These are phyloP conservation scores for Lamellibrachia luymesi DNA, from an alignment of 1,140 invertebrate species.

Conservation along the genomic window DNA sequence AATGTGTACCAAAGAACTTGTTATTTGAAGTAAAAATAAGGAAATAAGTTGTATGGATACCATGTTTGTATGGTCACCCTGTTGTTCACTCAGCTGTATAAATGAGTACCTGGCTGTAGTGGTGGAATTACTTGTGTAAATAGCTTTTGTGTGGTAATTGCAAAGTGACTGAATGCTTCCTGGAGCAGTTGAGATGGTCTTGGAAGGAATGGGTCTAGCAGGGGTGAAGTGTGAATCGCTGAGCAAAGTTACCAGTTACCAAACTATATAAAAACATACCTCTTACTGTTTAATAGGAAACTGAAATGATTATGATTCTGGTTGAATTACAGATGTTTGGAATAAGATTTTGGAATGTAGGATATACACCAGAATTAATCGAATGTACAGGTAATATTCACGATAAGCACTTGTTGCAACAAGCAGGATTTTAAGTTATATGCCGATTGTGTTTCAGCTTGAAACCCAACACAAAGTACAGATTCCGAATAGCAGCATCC, in stretches of 20 bases:
- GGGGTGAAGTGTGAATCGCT: too few species aligned
- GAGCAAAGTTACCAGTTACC: too few species aligned
- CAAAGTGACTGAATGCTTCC: background rate
- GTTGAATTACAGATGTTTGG: background rate
- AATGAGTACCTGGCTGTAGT: too few species aligned
- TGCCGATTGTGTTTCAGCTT: constrained; percentile 57
- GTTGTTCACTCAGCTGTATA: too few species aligned
- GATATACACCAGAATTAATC: background rate
- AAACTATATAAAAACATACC: too few species aligned
- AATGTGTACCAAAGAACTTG: too few species aligned
- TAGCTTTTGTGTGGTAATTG: background rate
- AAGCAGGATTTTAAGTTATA: background rate
- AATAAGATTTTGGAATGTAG: background rate
- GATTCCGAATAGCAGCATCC: constrained; percentile 90
- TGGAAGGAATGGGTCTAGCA: background rate
- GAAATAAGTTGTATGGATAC: too few species aligned
- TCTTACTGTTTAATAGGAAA: background rate
- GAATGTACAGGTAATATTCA: background rate
- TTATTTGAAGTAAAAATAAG: too few species aligned
- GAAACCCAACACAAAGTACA: constrained; percentile 86
- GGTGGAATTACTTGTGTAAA: background rate
- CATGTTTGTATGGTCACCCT: too few species aligned
- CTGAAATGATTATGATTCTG: background rate
- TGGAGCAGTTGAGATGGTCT: background rate
- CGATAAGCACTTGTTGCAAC: background rate